These are phyloP conservation scores for Lasioglossum figueresi DNA, from an alignment of 2,888 invertebrate species.

Conservation along the genomic window DNA sequence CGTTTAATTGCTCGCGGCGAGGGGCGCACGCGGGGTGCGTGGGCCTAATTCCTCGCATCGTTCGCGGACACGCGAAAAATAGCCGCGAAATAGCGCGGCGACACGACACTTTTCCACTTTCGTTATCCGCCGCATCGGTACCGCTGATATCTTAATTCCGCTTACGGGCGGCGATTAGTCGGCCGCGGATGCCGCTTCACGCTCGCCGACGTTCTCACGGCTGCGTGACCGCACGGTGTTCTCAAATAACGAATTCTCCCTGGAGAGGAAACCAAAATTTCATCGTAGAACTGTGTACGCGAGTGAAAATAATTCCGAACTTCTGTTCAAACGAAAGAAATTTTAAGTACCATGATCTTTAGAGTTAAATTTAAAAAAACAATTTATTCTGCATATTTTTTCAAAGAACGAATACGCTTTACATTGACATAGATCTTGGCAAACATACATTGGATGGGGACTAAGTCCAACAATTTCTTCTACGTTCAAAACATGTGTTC, in stretches of 20 bases:
- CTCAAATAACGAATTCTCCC: not conserved
- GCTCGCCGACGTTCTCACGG: slow-evolving; percentile 38
- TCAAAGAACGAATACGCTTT: not conserved
- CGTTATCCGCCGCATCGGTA: slow-evolving; percentile 18
- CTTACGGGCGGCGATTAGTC: slow-evolving; percentile 11
- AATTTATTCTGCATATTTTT: not conserved
- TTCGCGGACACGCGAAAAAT: slow-evolving; percentile 57
- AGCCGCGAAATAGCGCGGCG: slow-evolving; percentile 49
- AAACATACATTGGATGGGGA: not conserved
- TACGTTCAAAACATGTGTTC: not conserved
- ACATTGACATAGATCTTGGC: no score
- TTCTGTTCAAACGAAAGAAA: not conserved
- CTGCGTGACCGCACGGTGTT: not conserved
- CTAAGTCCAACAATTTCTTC: not conserved
- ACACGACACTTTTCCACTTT: slow-evolving; percentile 50
- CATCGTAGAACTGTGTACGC: not conserved
- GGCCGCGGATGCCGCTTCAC: not conserved
- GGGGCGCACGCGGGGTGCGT: slow-evolving; percentile 16
- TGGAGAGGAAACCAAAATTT: not conserved
- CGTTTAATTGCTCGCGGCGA: slow-evolving; percentile 61
- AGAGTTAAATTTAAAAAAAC: no score
- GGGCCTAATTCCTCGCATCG: slow-evolving; percentile 45
- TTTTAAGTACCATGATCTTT: no score
- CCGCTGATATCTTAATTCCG: slow-evolving; percentile 35
- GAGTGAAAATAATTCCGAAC: no score